These are phyloP conservation scores for Megathymus violae DNA, from an alignment of 1,140 invertebrate genomes.

Conservation along the genomic window DNA sequence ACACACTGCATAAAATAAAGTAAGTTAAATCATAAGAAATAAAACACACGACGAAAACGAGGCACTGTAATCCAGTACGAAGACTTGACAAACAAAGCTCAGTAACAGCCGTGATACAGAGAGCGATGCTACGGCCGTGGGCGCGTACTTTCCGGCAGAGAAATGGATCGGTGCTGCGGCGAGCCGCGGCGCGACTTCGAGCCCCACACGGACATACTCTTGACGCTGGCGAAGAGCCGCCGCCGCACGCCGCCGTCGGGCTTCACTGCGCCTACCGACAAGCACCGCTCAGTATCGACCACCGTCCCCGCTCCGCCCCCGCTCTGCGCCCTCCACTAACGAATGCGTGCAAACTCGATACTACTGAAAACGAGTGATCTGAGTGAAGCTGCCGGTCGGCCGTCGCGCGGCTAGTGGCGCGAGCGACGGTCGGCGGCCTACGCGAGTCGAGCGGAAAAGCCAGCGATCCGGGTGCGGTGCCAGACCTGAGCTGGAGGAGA, in stretches of 20 bases:
- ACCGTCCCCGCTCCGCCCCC: constrained; percentile 68
- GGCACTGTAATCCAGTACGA: constrained; percentile 65
- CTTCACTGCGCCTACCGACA: constrained; percentile 75
- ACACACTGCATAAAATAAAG: constrained; percentile 69
- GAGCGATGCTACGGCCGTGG: constrained; percentile 72
- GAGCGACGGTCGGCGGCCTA: too few relatives aligned
- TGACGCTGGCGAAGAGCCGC: constrained; percentile 89
- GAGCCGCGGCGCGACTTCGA: constrained; percentile 86
- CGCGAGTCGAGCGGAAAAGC: too few relatives aligned
- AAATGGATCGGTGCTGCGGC: constrained; percentile 90
- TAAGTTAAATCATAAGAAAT: constrained; percentile 58
- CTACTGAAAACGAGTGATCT: constrained; percentile 78
- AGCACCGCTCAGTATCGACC: constrained; percentile 73
- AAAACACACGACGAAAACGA: constrained; percentile 70
- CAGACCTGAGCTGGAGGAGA: too few relatives aligned
- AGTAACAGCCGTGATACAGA: constrained; percentile 68
- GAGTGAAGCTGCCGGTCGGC: too few relatives aligned
- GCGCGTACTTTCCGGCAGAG: constrained; percentile 91
- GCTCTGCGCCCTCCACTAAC: constrained; percentile 72
- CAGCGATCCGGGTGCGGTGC: too few relatives aligned
- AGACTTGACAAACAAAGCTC: constrained; percentile 79
- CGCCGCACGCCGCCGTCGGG: constrained; percentile 83
- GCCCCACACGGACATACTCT: constrained; percentile 89
- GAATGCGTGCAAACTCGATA: constrained; percentile 75
- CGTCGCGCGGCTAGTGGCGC: too few relatives aligned